Percentiles rank a stretch among this genome's conserved stretches.
Evolutionary conservation across 2,113 vertebrate genomes (phyloP).

Genomic region (Zapus hudsonius): DNA sequence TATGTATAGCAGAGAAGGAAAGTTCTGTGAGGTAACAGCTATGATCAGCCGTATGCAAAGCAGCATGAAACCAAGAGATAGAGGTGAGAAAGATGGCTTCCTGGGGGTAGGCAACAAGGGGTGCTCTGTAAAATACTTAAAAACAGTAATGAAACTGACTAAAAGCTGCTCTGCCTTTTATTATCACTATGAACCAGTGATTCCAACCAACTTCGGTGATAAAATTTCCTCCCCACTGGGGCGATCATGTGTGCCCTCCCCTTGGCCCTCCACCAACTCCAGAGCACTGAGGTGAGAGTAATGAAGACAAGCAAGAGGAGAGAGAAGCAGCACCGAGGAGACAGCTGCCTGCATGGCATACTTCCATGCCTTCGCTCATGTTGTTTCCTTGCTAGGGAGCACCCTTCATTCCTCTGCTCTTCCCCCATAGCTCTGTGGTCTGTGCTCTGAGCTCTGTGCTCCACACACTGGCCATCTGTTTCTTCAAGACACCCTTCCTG

Average conservation of each 20-base stretch:
- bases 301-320: background rate
- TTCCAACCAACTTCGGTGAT: background rate
- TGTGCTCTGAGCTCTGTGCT: no score
- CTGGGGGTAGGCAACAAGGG: background rate
- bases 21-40: background rate
- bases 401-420: background rate
- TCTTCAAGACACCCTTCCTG: background rate
- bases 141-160: background rate
- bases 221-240: background rate
- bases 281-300: background rate
- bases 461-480: background rate
- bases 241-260: no score
- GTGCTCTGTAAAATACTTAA: background rate
- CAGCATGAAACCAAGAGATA: background rate
- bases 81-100: background rate
- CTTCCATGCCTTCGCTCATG: background rate
- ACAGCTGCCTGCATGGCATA: background rate
- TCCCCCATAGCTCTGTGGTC: background rate
- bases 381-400: background rate
- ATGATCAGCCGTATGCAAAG: background rate
- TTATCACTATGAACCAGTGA: constrained; percentile 16
- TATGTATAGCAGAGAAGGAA: background rate
- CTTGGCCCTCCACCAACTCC: background rate
- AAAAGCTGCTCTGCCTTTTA: background rate
- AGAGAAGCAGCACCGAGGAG: background rate